Evolutionary conservation across 2,113 vertebrate species (phyloP), one percentile per base, ranked within the genome.

Genomic region (Macquaria ambigua): DNA sequence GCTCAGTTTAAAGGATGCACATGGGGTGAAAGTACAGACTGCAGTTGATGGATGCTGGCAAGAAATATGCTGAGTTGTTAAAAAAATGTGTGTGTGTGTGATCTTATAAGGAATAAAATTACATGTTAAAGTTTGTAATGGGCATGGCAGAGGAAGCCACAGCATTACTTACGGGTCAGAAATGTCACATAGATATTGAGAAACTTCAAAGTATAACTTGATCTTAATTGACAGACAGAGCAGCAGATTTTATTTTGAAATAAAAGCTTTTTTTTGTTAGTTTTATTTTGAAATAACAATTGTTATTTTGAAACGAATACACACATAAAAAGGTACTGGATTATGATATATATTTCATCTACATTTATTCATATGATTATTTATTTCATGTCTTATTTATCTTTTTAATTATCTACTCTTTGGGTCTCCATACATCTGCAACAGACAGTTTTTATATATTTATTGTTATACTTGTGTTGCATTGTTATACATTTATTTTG

Each of bases 11-110:
- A 55, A 82, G 31, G 53, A 72, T 82, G 43, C 34, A 72, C 43
- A 75, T n/a, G 16, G 37, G 67, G 73, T 76, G 62, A 83, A 85
- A 75, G 58, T 64, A 69, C 55, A 82, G 37, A 62, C 71, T 63
- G 14, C 68, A 74, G 37, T 20, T 83, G 79, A 86, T 70, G 67
- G 74, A 81, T 68, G 67, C 50, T 88, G 77, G 89, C 76, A 81
- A 63, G 68, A 43, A 8, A 82, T 85, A 31, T 73, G 77, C 86
- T 83, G 88, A 91, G 48, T 52, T 77, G 69, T 81, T 79, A 82
- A 81, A 80, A 82, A 28, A 34, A 34, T 34, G 34, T 34, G 34
- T 34, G 34, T 34, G 34, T 34, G 34, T 34, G 34, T 34, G 4
- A 61, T 70, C 28, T 76, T 55, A 37, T 20, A 23, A 75, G 8